A percentile compares a stretch with the other conserved stretches of the same genome.
phyloP scores from a whole-genome alignment of 2,113 vertebrate species.

The Pteruthius melanotis region DNA sequence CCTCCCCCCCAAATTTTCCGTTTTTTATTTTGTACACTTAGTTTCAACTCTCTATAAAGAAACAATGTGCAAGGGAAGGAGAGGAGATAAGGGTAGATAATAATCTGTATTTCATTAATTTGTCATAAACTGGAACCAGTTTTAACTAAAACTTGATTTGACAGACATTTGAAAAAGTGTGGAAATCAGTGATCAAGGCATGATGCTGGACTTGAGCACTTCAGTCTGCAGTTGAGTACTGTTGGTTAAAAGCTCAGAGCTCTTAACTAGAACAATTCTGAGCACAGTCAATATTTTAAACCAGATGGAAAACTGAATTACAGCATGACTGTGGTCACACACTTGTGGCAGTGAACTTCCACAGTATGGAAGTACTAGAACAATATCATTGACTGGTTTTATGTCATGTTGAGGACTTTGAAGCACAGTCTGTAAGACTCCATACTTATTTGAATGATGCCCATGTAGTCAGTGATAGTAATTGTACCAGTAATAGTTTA shows the following conservation, averaged over 20 bases:
- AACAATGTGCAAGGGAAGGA: background rate
- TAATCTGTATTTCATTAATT: background rate
- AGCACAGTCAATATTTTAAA: background rate
- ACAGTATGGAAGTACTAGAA: background rate
- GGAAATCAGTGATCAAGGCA: background rate
- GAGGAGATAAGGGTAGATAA: background rate
- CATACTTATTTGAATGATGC: background rate
- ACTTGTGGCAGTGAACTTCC: background rate
- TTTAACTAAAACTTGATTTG: background rate
- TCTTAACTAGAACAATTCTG: background rate
- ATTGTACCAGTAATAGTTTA: background rate
- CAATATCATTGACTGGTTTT: background rate
- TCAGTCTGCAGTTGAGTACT: background rate
- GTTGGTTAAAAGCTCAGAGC: background rate
- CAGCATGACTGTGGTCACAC: fast-evolving
- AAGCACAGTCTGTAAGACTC: background rate
- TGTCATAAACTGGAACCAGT: background rate
- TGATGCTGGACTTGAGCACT: background rate
- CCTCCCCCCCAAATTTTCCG: fast-evolving
- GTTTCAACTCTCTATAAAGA: background rate
- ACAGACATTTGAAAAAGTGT: background rate
- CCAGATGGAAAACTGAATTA: background rate
- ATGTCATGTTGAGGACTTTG: background rate
- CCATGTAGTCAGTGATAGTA: background rate
- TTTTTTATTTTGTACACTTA: background rate